Evolutionary conservation across 2,113 vertebrate species (phyloP).

Genomic region (Plectropomus leopardus): DNA sequence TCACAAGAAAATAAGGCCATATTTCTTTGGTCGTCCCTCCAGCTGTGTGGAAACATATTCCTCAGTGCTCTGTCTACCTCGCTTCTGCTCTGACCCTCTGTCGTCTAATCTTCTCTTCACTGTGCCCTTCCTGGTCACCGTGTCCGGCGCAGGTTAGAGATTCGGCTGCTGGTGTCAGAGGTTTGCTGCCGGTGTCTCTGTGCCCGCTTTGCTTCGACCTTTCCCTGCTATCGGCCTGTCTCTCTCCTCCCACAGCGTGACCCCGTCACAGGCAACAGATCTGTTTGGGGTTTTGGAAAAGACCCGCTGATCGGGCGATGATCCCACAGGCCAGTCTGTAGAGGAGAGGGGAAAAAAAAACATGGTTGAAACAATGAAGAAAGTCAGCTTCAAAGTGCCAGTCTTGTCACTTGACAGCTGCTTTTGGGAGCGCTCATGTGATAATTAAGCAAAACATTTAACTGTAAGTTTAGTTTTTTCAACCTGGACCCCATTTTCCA

Average conservation of each 20-base stretch:
- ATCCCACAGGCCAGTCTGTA: constrained; percentile 92
- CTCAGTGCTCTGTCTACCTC: neutral
- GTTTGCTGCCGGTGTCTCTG: constrained; percentile 68
- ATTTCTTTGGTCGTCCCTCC: constrained; percentile 38
- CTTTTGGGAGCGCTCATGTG: neutral
- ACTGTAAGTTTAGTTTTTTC: too few species aligned
- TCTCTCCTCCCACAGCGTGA: constrained; percentile 94
- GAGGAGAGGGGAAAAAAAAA: neutral
- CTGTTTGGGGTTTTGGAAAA: constrained; percentile 93
- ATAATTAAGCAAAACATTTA: neutral
- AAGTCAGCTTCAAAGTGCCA: too few species aligned
- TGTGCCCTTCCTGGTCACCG: neutral
- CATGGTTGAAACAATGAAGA: too few species aligned
- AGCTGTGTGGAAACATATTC: neutral
- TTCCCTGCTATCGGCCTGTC: constrained; percentile 84
- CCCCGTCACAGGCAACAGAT: constrained; percentile 92
- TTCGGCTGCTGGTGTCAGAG: constrained; percentile 71
- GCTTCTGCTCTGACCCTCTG: neutral
- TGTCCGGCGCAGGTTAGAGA: neutral
- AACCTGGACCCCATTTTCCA: too few species aligned
- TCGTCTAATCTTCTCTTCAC: neutral
- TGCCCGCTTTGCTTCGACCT: constrained; percentile 78
- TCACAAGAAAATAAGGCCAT: neutral
- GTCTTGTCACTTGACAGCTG: neutral
- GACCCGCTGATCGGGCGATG: constrained; percentile 91